These are phyloP conservation scores for Rhodinocichla rosea DNA, from an alignment of 2,113 vertebrate genomes.

Conservation along the genomic window DNA sequence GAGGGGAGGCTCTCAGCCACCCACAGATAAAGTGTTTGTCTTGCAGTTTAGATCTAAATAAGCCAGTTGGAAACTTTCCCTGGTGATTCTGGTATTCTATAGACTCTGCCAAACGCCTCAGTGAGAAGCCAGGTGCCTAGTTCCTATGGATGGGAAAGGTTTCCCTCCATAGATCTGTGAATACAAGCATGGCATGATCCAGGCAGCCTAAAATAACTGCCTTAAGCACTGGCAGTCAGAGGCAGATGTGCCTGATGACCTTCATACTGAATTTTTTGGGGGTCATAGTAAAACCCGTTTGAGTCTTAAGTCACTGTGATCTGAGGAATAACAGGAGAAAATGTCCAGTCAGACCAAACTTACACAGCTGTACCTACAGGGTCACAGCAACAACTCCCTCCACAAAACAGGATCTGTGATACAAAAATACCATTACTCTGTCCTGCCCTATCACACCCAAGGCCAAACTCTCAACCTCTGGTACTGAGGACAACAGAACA, in stretches of 20 bases:
- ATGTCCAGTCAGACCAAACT: background rate
- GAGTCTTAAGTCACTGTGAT: background rate
- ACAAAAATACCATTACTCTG: background rate
- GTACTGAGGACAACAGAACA: background rate
- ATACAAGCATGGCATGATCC: background rate
- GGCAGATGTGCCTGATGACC: background rate
- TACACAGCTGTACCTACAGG: background rate
- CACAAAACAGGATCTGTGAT: background rate
- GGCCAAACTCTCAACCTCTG: background rate
- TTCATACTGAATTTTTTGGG: background rate
- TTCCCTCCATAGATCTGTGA: background rate
- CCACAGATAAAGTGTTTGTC: background rate
- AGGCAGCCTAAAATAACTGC: conserved; percentile 1
- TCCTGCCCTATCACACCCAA: background rate
- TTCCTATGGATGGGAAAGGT: background rate
- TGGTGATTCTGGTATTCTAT: background rate
- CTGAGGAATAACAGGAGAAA: background rate
- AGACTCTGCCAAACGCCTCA: background rate
- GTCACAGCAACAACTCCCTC: background rate
- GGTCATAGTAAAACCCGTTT: background rate
- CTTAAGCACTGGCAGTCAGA: background rate
- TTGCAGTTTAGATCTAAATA: background rate
- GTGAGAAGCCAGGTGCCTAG: background rate
- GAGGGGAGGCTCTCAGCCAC: background rate
- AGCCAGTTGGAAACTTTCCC: background rate